Conservation (phyloP, 2,797 vertebrate genomes). For the Sebastiscus albofasciatus region DNA sequence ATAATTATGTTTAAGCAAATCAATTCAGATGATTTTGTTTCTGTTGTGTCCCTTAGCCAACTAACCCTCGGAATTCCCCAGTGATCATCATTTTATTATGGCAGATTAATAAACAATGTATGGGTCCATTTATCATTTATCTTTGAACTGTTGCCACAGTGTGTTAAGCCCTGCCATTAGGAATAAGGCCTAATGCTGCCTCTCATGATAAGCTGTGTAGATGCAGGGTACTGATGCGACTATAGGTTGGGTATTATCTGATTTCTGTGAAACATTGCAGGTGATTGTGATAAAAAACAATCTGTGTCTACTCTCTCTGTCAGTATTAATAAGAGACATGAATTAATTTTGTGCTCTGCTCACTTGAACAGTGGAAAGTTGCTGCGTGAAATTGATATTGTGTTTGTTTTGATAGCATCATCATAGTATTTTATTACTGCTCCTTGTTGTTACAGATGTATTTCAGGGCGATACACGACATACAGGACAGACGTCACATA, state of each 20-base stretch:
- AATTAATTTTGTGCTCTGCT: slow-evolving; percentile 29
- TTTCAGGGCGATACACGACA: slow-evolving; percentile 1
- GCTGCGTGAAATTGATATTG: slow-evolving; percentile 14
- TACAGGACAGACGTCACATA: slow-evolving; percentile 20
- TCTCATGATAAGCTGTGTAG: slow-evolving; percentile 28
- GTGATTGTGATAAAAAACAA: neutral
- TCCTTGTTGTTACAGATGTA: neutral
- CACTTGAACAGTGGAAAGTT: neutral
- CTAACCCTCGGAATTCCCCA: slow-evolving; percentile 8
- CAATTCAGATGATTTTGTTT: neutral
- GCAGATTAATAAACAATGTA: slow-evolving; percentile 48
- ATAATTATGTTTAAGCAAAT: neutral
- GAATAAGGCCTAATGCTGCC: slow-evolving; percentile 9
- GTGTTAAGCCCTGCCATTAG: slow-evolving; percentile 27
- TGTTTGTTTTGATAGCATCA: slow-evolving; percentile 22
- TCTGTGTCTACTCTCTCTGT: neutral
- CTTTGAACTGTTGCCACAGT: slow-evolving; percentile 28
- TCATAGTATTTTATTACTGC: neutral
- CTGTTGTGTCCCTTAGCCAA: neutral
- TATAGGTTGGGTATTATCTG: neutral
- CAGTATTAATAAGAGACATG: slow-evolving; percentile 6
- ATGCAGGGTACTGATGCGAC: neutral
- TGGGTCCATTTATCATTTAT: slow-evolving; percentile 45
- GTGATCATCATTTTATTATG: slow-evolving; percentile 37
- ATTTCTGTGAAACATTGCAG: neutral